These are phyloP conservation scores for Pseudoips prasinana DNA, from an alignment of 2,888 invertebrate species.

Conservation along the genomic window DNA sequence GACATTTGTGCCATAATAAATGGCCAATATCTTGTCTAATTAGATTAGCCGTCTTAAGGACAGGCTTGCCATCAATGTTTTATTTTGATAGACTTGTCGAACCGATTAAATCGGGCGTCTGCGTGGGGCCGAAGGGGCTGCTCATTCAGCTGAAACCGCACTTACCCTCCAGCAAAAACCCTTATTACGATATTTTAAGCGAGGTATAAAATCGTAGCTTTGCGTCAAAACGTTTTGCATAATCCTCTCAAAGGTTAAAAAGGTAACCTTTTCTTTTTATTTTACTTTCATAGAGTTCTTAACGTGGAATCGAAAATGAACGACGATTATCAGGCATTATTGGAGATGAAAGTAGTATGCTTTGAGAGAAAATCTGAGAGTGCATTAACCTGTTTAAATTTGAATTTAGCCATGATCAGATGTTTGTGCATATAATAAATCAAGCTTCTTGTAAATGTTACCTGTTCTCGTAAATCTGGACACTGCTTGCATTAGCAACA, in stretches of 20 bases:
- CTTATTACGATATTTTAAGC: constrained; percentile 13
- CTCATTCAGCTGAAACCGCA: constrained; percentile 31
- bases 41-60: too few relatives aligned
- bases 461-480: constrained; percentile 26
- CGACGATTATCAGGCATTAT: too few relatives aligned
- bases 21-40: too few relatives aligned
- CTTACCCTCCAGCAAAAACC: constrained; percentile 25
- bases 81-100: too few relatives aligned
- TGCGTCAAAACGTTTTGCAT: constrained; percentile 10
- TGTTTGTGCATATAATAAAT: too few relatives aligned
- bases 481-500: constrained; percentile 29
- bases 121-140: too few relatives aligned
- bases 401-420: too few relatives aligned
- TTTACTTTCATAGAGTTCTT: constrained; percentile 11
- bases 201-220: constrained; percentile 12
- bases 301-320: constrained; percentile 3
- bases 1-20: too few relatives aligned
- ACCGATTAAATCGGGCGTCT: too few relatives aligned
- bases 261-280: constrained; percentile 11
- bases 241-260: constrained; percentile 7
- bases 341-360: constrained; percentile 4
- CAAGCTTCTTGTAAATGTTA: constrained; percentile 26
- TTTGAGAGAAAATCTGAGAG: too few relatives aligned
- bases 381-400: too few relatives aligned
- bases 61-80: too few relatives aligned